Base-by-base conservation (phyloP, 2,113 vertebrate species). In the Oxyruncus cristatus region DNA sequence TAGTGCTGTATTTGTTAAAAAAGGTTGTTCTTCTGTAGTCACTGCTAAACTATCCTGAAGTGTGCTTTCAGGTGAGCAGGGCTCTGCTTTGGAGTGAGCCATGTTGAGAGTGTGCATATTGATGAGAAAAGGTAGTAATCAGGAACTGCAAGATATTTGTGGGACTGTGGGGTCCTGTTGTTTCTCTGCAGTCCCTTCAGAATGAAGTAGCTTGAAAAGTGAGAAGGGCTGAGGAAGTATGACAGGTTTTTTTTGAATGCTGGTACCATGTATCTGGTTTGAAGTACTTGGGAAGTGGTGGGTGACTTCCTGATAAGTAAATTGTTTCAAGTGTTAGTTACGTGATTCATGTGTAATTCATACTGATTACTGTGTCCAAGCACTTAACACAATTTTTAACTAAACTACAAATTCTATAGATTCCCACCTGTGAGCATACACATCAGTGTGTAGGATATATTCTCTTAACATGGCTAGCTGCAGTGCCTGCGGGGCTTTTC, bases 401-500 rank as follows among this genome's bases (percentile, higher is more conserved):
- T 18, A 27, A 71, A 35, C 35, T 76, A 4, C 11, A 24, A 65
- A 28, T 55, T 5, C 4, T 42, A 1, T 22, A 50, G 28, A 18
- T 12, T 33, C 2, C 17, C 0, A 3, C 26, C 23, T 42, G 4
- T 26, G 33, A 49, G 41, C 0, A 0, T 17, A 42, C 33, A 37
- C 24, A 8, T 68, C 33, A 14, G 2, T 24, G 11, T 30, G 9
- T 32, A 12, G 62, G 47, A 3, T 62, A 4, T 41, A 7, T 19
- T 82, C 7, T 65, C 14, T 50, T 41, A 23, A 6, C 5, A 1
- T 3, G 2, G 11, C 46, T 62, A 56, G 26, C 52, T 72, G 42
- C 62, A 28, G 37, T 32, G 35, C 17, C 19, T 0, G 0, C 50
- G 28, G 33, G 32, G 17, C 11, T 3, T 63, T 80, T 92, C 32